phyloP scores from a whole-genome alignment of 2,888 invertebrate species.

The Acrobasis consociella region DNA sequence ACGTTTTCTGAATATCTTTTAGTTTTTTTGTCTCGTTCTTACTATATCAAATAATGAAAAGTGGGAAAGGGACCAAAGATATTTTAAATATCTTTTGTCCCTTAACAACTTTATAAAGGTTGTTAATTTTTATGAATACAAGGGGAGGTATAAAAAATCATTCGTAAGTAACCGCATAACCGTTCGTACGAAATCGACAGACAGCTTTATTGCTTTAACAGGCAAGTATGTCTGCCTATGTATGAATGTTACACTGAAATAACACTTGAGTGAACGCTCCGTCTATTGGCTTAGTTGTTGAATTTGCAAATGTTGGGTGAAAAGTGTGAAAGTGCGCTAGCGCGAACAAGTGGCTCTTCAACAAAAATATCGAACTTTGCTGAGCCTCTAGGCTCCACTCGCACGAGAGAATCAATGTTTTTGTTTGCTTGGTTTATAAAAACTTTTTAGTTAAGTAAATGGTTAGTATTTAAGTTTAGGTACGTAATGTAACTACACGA shows the following conservation, averaged over 20 bases:
- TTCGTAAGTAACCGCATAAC: too few species aligned
- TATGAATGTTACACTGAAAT: slow-evolving; percentile 22
- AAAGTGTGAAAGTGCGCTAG: slow-evolving; percentile 37
- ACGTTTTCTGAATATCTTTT: too few species aligned
- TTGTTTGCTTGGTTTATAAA: background rate
- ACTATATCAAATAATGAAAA: too few species aligned
- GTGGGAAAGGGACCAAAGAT: too few species aligned
- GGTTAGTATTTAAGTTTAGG: too few species aligned
- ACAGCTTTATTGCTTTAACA: background rate
- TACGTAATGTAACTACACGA: too few species aligned
- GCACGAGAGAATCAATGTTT: background rate
- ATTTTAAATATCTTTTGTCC: too few species aligned
- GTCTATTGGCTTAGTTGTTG: slow-evolving; percentile 28
- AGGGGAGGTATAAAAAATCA: too few species aligned
- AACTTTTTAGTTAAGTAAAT: too few species aligned
- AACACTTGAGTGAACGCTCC: slow-evolving; percentile 30
- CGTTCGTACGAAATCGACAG: background rate
- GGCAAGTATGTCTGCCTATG: background rate
- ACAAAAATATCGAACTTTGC: slow-evolving; percentile 42
- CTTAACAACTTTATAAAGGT: too few species aligned
- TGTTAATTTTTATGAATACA: too few species aligned
- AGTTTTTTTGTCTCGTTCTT: too few species aligned
- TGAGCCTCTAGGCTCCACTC: slow-evolving; percentile 29
- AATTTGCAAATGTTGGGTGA: slow-evolving; percentile 32
- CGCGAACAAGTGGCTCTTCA: slow-evolving; percentile 39